Conservation (phyloP, 2,888 invertebrate species). For the Lagria hirta region DNA sequence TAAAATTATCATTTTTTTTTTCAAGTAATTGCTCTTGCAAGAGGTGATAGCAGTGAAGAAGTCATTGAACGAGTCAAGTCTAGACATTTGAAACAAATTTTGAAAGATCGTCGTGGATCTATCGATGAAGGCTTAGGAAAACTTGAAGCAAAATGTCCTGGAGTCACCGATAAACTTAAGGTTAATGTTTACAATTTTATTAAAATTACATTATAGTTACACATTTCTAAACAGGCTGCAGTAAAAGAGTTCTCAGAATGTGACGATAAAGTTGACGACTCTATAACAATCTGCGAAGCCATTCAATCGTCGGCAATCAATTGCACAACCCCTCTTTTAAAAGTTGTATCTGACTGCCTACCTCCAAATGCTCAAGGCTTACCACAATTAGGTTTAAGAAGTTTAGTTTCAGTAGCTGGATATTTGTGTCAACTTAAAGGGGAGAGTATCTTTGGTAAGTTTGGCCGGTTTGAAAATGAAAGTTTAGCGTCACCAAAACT, state of each 20-base stretch:
- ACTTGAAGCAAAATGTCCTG: slow-evolving; percentile 13
- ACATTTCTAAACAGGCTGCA: too few relatives aligned
- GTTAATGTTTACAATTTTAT: slow-evolving; percentile 2
- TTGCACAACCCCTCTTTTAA: slow-evolving; percentile 10
- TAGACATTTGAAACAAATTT: slow-evolving; percentile 1
- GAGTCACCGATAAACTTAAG: slow-evolving; percentile 10
- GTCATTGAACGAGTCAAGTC: slow-evolving; percentile 11
- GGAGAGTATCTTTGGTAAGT: slow-evolving; percentile 14
- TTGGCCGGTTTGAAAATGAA: too few relatives aligned
- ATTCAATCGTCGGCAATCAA: slow-evolving; percentile 10
- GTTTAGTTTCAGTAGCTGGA: slow-evolving; percentile 9
- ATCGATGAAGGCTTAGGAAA: slow-evolving; percentile 7
- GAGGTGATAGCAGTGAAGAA: slow-evolving; percentile 16
- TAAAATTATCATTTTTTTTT: too few relatives aligned
- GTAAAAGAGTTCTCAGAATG: slow-evolving; percentile 9
- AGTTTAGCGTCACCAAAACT: background rate
- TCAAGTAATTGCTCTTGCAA: too few relatives aligned
- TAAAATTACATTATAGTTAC: slow-evolving; percentile 1
- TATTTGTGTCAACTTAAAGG: slow-evolving; percentile 16
- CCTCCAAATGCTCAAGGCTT: slow-evolving; percentile 12
- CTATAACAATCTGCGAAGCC: slow-evolving; percentile 11
- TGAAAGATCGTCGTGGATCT: slow-evolving; percentile 1
- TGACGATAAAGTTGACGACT: slow-evolving; percentile 13
- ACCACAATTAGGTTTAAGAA: slow-evolving; percentile 11
- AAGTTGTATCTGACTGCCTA: slow-evolving; percentile 12